These are phyloP conservation scores for Agrotis puta DNA, from an alignment of 2,888 invertebrate species.

Conservation along the genomic window DNA sequence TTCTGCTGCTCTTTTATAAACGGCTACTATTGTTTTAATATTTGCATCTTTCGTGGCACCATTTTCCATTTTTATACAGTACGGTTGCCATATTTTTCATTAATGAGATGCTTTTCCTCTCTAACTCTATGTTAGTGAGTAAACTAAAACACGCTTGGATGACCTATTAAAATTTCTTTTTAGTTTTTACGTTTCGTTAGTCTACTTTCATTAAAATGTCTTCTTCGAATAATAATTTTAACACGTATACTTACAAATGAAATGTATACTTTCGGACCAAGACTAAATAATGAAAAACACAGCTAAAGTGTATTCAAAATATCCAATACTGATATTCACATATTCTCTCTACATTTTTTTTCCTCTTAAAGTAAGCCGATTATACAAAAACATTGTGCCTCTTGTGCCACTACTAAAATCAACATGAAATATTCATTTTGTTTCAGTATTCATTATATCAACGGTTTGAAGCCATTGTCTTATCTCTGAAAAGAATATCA, in stretches of 20 bases:
- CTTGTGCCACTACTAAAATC: slow-evolving; percentile 1
- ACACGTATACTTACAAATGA: too few species aligned
- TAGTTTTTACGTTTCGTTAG: neutral
- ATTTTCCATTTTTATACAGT: neutral
- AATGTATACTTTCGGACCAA: neutral
- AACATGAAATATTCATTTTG: slow-evolving; percentile 16
- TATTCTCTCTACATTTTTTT: neutral
- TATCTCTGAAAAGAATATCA: neutral
- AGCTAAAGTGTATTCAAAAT: neutral
- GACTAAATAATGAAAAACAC: neutral
- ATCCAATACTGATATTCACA: neutral
- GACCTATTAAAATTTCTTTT: neutral
- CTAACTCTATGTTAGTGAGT: neutral
- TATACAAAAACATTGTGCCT: slow-evolving; percentile 11
- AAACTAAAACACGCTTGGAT: neutral
- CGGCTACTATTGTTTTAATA: neutral
- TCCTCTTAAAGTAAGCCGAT: slow-evolving; percentile 7
- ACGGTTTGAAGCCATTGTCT: neutral
- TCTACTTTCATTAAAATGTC: neutral
- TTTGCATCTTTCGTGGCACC: neutral
- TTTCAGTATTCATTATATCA: neutral
- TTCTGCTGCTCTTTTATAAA: slow-evolving; percentile 19
- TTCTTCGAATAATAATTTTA: too few species aligned
- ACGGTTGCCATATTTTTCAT: neutral
- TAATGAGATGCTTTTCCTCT: neutral